Evolutionary conservation across 2,113 vertebrate genomes (phyloP), one percentile per base, ranked within the genome.

Genomic region (Corvus moneduloides): DNA sequence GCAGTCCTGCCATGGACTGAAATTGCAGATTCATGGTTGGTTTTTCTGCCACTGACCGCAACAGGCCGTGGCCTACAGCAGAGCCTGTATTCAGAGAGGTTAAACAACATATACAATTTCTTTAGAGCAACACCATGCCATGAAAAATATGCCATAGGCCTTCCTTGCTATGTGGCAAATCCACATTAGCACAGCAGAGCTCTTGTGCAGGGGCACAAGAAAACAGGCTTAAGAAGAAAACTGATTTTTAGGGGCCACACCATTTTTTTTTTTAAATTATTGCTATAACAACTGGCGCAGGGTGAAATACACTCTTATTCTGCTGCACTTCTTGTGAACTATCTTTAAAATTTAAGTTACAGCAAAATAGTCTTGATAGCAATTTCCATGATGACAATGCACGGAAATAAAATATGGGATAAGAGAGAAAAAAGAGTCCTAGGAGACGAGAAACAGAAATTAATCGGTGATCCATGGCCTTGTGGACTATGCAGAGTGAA

Each of bases 371-470:
- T 27, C 37, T 35, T 2, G 12, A 37, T 5, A 76, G 28, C 18
- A 54, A 26, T 41, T 48, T 90, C 26, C 67, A 5, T n/a, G 1
- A 58, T 59, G 75, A 59, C 16, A 83, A 73, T n/a, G 3, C 24
- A 61, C 0, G 3, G 48, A 67, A 90, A 86, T 4, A 73, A 67
- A 76, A 27, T 44, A 33, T 2, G 23, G 87, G 17, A 62, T 68
- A 74, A 74, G 37, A 81, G 58, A 58, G 4, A 43, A 78, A 82
- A 81, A 62, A 55, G 9, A 32, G 18, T 39, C 32, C 21, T 41
- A 41, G 59, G 74, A 90, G 72, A 95, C 64, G 26, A 72, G 55
- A 71, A 94, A 46, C 43, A 91, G 78, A 91, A 94, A 86, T 75
- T 55, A 61, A 74, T 80, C 85, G 30, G 35, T n/a, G 64, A 67